phyloP scores from a whole-genome alignment of 2,113 vertebrate species.

The Phalacrocorax brasilianus region DNA sequence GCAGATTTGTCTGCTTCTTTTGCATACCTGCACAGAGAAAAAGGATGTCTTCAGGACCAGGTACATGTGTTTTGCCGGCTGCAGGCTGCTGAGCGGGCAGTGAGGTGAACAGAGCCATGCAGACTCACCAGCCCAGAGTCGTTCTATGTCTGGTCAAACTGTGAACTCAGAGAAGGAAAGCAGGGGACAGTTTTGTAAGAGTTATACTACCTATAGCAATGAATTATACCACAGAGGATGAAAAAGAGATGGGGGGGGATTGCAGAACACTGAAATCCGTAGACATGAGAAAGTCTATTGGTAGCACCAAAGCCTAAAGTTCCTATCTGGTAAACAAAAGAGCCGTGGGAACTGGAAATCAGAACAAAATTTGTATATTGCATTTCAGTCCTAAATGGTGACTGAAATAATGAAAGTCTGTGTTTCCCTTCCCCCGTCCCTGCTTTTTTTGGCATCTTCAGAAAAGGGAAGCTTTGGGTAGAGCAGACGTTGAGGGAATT shows the following conservation, averaged over 20 bases:
- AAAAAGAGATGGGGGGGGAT: background rate
- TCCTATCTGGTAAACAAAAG: background rate
- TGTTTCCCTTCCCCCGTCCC: background rate
- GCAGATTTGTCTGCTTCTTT: background rate
- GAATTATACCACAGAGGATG: background rate
- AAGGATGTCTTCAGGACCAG: background rate
- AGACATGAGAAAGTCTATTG: background rate
- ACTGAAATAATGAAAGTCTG: constrained; percentile 12
- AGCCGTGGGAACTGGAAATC: background rate
- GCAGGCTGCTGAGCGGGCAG: background rate
- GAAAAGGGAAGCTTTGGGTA: constrained; percentile 51
- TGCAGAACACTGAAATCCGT: background rate
- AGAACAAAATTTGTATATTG: constrained; percentile 20
- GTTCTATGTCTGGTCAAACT: background rate
- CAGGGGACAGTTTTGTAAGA: background rate
- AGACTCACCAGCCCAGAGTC: background rate
- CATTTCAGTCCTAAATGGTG: background rate
- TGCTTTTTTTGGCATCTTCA: constrained; percentile 51
- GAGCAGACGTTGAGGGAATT: constrained; percentile 53
- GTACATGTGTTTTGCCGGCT: background rate
- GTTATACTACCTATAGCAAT: background rate
- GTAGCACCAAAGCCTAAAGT: background rate
- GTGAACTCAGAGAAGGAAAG: background rate
- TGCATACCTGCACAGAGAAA: background rate
- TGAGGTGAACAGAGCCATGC: background rate